Percentiles rank a stretch among this genome's conserved stretches.
phyloP scores from a whole-genome alignment of 2,113 vertebrate species.

The Oncorhynchus nerka region DNA sequence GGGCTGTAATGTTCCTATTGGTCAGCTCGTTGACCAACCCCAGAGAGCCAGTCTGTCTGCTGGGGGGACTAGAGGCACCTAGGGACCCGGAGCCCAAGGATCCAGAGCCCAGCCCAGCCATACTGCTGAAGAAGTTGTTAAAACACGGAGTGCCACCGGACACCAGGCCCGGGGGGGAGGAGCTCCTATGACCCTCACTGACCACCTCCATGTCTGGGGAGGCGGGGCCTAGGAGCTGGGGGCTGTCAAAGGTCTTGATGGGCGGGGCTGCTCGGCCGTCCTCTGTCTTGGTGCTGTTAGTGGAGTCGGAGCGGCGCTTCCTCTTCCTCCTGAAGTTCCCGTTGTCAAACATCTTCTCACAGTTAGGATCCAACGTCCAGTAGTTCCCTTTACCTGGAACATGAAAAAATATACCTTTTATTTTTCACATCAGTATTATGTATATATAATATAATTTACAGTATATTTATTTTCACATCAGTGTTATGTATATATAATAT shows the following conservation, averaged over 20 bases:
- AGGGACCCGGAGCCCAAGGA: constrained; percentile 48
- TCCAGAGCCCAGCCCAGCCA: constrained; percentile 77
- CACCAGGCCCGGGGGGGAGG: constrained; percentile 75
- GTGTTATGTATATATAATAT: too few relatives aligned
- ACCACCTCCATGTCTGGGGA: constrained; percentile 81
- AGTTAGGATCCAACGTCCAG: constrained; percentile 98
- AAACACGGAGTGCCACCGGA: constrained; percentile 78
- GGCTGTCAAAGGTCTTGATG: constrained; percentile 76
- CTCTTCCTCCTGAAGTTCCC: constrained; percentile 96
- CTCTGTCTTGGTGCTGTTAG: constrained; percentile 9
- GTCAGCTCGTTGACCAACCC: constrained; percentile 77
- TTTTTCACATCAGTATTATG: too few relatives aligned
- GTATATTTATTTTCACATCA: too few relatives aligned
- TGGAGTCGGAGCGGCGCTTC: constrained; percentile 87
- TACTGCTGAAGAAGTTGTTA: constrained; percentile 89
- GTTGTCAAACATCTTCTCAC: constrained; percentile 99
- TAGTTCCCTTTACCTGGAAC: constrained; percentile 95
- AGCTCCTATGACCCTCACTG: constrained; percentile 73
- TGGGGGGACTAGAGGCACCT: constrained; percentile 44
- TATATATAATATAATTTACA: too few relatives aligned
- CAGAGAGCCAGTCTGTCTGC: constrained; percentile 65
- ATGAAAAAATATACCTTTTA: constrained; percentile 48
- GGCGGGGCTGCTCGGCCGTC: constrained; percentile 51
- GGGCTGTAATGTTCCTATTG: constrained; percentile 77
- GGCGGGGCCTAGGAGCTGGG: constrained; percentile 76